A percentile compares a stretch with the other conserved stretches of the same genome.
These are phyloP conservation scores for Aix galericulata DNA, from an alignment of 2,113 vertebrate species.

Conservation along the genomic window DNA sequence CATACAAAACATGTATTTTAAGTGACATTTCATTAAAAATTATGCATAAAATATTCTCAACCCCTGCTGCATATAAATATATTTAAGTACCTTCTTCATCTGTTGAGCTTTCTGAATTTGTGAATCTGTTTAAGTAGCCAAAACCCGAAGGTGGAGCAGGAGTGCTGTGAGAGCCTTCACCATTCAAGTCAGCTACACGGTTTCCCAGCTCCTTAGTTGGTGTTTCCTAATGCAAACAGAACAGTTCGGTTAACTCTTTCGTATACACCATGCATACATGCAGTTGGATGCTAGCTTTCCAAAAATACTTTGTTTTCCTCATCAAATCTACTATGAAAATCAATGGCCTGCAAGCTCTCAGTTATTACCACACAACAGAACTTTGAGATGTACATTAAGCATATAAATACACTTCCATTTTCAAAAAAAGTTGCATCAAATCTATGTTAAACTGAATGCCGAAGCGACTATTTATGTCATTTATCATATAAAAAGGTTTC, in stretches of 20 bases:
- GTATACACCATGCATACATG: fast-evolving
- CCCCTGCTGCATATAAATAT: background rate
- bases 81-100: conserved; percentile 92
- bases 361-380: background rate
- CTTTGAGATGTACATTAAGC: background rate
- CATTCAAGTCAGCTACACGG: conserved; percentile 75
- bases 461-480: background rate
- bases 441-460: background rate
- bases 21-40: background rate
- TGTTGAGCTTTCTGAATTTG: conserved; percentile 95
- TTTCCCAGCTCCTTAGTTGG: conserved; percentile 94
- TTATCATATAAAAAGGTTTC: background rate
- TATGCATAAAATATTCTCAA: background rate
- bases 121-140: conserved; percentile 85
- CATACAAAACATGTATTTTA: background rate
- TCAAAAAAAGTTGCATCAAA: background rate
- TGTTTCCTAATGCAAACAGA: conserved; percentile 84
- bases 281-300: background rate
- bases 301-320: background rate
- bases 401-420: fast-evolving
- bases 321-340: background rate
- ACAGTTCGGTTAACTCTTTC: background rate
- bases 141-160: conserved; percentile 68
- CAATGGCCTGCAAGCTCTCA: background rate
- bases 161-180: conserved; percentile 76